Base-by-base conservation (phyloP, 2,888 invertebrate genomes). In the Fragum sueziense region DNA sequence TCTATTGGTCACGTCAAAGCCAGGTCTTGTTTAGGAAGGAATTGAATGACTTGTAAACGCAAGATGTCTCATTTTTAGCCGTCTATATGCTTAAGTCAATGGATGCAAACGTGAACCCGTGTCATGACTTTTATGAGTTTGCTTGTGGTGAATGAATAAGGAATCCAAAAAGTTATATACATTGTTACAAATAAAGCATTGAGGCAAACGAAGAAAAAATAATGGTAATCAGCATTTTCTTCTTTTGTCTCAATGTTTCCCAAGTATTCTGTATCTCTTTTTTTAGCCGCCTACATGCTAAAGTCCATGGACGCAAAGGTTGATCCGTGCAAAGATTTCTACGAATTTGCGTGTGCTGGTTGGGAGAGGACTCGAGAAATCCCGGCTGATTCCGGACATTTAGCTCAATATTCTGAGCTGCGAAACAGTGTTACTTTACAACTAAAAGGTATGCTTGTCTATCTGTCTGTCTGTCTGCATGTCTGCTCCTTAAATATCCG, bases 61-160 rank as follows among this genome's bases (percentile, higher is more conserved):
- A 41, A 41, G 41, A 41, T 41, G 41, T 9, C 17, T 41, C 11
- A 41, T 33, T 65, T 67, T 14, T 20, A 78, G 78, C 78, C 17
- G 61, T 62, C 9, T 65, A 67, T 1, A 65, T 78, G 2, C 11
- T 78, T 0, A 31, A 70, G 34, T 22, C 62, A 17, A 54, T 74
- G 17, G 78, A 78, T 29, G 2, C 25, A 11, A 54, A 9, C 7
- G 74, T 74, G 0, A 57, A 78, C 27, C 78, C 78, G 22, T 78
- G 78, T 37, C 74, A 78, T 3, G 65, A 74, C 22, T 78, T 78
- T 59, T 78, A 74, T 25, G 74, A 74, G 41, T 78, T 65, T 31
- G 74, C 78, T 17, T 78, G 78, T 70, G 78, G 78, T 11, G 78
- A 70, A 2, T 78, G 74, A 70, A 70, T 62, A 51, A 74, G 37